These are phyloP conservation scores for Geodia barretti DNA, from an alignment of 37 sponge, comb jelly and placozoan genomes.

Conservation along the genomic window DNA sequence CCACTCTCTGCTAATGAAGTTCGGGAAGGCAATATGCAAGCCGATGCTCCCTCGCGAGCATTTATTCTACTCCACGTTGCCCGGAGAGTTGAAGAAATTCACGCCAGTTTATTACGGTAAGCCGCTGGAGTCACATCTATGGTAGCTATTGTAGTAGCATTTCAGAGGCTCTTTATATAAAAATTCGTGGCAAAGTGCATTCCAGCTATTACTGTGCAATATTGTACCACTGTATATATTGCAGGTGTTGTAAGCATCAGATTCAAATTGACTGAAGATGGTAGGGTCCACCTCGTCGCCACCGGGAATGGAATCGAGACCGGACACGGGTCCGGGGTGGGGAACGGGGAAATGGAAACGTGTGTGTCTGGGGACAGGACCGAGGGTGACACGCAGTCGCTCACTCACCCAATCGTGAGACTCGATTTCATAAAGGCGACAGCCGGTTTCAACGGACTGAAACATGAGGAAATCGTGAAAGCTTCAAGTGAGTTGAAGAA, in stretches of 20 bases:
- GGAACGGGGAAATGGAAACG: background rate
- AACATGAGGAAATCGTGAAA: background rate
- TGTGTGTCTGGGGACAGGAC: background rate
- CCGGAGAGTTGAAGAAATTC: conserved; percentile 37
- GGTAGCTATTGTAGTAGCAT: background rate
- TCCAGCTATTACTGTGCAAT: too few relatives aligned
- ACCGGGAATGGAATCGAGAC: background rate
- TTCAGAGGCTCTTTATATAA: too few relatives aligned
- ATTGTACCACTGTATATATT: too few relatives aligned
- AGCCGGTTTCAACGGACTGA: background rate
- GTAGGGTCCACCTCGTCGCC: background rate
- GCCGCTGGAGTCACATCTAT: background rate
- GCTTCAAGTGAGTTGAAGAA: background rate
- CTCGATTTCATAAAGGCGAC: background rate
- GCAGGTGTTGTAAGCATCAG: background rate
- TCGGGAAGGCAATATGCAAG: conserved; percentile 58
- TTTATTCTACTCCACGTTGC: conserved; percentile 63
- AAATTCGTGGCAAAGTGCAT: too few relatives aligned
- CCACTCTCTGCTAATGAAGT: conserved; percentile 61
- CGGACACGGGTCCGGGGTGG: background rate
- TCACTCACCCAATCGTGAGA: background rate
- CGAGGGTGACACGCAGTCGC: background rate
- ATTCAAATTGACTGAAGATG: background rate
- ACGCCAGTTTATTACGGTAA: conserved; percentile 68
- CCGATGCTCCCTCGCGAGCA: conserved; percentile 61